Base-by-base conservation (phyloP, 30 jellyfish, hydroid and myxozoan species). In the Turritopsis dohrnii region DNA sequence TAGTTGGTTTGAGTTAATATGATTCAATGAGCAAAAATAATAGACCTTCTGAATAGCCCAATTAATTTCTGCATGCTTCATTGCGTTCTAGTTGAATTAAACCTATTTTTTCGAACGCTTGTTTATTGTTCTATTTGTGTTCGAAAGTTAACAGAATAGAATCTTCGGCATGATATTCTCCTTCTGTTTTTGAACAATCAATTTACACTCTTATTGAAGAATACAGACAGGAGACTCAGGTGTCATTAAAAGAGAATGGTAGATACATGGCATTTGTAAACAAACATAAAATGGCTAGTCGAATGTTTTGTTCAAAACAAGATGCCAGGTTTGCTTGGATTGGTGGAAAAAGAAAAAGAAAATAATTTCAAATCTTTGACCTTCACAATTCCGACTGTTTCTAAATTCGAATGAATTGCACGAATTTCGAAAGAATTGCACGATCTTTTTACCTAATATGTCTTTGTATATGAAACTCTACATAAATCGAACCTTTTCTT, bases 21-120 rank as follows among this genome's bases (percentile, higher is more conserved):
- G 85, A 77, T 77, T 77, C 85, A 77, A 77, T 77, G 85, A 77
- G 71, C 72, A 28, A 21, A 77, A 77, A 77, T 74, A 77, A 77
- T 77, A 24, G 13, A 52, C 66, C 66, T 60, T 77, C 85, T 53
- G 73, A 77, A 77, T 29, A 53, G 41, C 23, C 73, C 27, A 60
- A 28, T 77, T 25, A 77, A 1, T 9, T 28, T 4, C 21, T 66
- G 71, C 85, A 77, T 29, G 72, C 75, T 69, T 69, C 77, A 0
- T 69, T 69, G 77, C 77, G 22, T 69, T 69, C 77, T 69, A 69
- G 31, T 69, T 27, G 28, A 69, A 69, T 69, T 69, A 69, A 69
- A 27, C 77, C 16, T 27, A 69, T 7, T 69, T 69, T 27, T n/a
- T 27, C 28, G 77, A 69, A n/a, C 31, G 77, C 28, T n/a, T 69